Base-by-base conservation (phyloP, 1,140 invertebrate species). In the Drosophila carrolli region DNA sequence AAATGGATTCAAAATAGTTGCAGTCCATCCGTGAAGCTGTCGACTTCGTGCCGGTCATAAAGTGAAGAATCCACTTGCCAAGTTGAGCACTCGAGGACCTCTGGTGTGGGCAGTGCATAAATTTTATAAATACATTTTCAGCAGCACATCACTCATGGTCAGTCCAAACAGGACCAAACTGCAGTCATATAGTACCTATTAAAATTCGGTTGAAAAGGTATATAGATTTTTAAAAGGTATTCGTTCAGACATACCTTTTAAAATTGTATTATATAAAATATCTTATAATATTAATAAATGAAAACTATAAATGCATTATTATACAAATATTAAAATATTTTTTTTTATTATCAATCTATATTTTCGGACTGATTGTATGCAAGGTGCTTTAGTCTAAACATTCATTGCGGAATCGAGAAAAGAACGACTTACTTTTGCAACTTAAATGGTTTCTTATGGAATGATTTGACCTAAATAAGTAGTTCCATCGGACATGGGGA, bases 41-140 rank as follows among this genome's bases (percentile, higher is more conserved):
- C 48, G 63, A 68, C 63, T 47, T 47, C 61, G 19, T 6, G 44
- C 55, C 23, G 16, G 53, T 50, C 72, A 68, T 73, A 73, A 67
- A 82, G 67, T 57, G 67, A 46, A 75, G 81, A 81, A 56, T 77
- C 57, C 67, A 74, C 71, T 76, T 54, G 46, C 23, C 61, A 67
- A 63, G 54, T 41, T 60, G 58, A 50, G 38, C 27, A 72, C 61
- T 51, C 32, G 43, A 58, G 54, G 47, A 43, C 32, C 65, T 83
- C 80, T 78, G 76, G 63, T 70, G 80, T 65, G 75, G 77, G 80
- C 72, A 82, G 66, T 75, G 77, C 56, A 78, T 79, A 84, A 83
- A 83, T 62, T 84, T 66, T 51, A 84, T 84, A 75, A 75, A 80
- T 75, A 75, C 60, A 75, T 84, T 75, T 83, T 84, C 63, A 80